Percentiles rank a stretch among this genome's conserved stretches.
phyloP scores from a whole-genome alignment of 2,113 vertebrate genomes.

The Microcebus ravelobensis region DNA sequence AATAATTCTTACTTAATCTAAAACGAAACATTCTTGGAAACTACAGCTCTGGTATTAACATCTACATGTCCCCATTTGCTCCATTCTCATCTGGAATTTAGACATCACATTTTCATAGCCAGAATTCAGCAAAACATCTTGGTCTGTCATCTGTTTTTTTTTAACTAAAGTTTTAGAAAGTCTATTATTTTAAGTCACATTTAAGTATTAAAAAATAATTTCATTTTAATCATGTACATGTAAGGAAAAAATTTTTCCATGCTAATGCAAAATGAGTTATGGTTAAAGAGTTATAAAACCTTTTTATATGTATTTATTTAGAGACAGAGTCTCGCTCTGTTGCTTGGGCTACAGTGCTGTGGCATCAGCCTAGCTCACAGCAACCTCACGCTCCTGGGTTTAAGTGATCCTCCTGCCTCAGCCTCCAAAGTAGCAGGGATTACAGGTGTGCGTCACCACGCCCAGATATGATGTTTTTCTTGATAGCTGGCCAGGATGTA shows the following conservation, averaged over 20 bases:
- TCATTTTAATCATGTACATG: constrained; percentile 43
- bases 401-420: too few relatives aligned
- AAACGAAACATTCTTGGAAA: constrained; percentile 54
- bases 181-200: constrained; percentile 38
- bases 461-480: background rate
- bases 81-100: constrained; percentile 62
- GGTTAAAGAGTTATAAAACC: background rate
- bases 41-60: constrained; percentile 52
- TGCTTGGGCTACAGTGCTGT: too few relatives aligned
- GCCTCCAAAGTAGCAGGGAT: too few relatives aligned
- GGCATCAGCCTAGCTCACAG: too few relatives aligned
- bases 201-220: constrained; percentile 42
- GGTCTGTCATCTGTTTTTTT: constrained; percentile 61
- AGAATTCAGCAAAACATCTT: constrained; percentile 49
- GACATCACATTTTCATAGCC: constrained; percentile 41
- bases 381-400: too few relatives aligned
- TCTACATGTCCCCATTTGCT: constrained; percentile 2
- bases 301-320: background rate
- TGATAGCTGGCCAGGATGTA: background rate
- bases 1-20: constrained; percentile 47
- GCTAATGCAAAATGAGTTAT: background rate
- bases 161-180: constrained; percentile 48
- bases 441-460: too few relatives aligned
- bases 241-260: background rate
- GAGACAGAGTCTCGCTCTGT: too few relatives aligned